Evolutionary conservation across 2,888 invertebrate genomes (phyloP).

Genomic region (Mystacides longicornis): DNA sequence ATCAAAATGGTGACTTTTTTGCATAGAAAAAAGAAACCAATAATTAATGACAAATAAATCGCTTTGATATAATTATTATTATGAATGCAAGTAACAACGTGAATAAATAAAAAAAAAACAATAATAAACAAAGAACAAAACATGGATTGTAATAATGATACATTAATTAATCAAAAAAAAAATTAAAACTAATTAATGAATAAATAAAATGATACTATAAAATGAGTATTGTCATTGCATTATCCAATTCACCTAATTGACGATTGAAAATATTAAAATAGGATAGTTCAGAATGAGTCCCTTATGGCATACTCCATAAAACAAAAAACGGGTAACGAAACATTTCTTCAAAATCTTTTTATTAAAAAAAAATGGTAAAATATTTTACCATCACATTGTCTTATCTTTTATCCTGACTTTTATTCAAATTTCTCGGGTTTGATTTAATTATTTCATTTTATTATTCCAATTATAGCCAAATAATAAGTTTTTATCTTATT

Average conservation of each 20-base stretch:
- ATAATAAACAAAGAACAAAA: slow-evolving; percentile 25
- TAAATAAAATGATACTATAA: slow-evolving; percentile 1
- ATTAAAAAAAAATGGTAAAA: no score
- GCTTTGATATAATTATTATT: slow-evolving; percentile 7
- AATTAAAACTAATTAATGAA: neutral
- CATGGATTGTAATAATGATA: slow-evolving; percentile 21
- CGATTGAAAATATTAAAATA: slow-evolving; percentile 1
- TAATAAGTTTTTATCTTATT: neutral
- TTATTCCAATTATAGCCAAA: no score
- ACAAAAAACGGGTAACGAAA: no score
- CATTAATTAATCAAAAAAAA: neutral
- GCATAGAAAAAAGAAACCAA: neutral
- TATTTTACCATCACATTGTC: no score
- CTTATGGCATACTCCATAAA: no score
- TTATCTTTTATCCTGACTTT: no score
- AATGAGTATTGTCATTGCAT: slow-evolving; percentile 6
- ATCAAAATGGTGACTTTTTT: slow-evolving; percentile 10
- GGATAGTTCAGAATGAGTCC: neutral
- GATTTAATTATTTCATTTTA: no score
- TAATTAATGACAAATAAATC: neutral
- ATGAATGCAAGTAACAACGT: slow-evolving; percentile 21
- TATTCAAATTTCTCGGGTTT: no score
- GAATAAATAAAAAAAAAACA: slow-evolving; percentile 17
- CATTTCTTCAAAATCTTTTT: no score
- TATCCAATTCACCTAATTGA: neutral